Base-by-base conservation (phyloP, 2,113 vertebrate species). In the Malurus alboscapulatus region DNA sequence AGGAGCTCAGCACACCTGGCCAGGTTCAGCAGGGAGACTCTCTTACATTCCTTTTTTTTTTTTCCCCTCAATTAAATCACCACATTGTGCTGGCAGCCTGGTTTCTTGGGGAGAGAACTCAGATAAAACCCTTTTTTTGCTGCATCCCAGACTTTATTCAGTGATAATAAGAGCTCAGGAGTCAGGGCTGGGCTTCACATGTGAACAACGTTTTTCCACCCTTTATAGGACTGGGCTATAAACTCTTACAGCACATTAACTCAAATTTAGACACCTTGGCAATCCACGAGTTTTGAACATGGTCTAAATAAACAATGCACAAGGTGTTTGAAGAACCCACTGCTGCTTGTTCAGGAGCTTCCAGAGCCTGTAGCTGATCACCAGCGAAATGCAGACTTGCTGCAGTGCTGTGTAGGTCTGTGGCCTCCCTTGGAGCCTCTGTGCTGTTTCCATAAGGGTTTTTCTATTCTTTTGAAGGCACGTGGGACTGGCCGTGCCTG, bases 1-100 rank as follows among this genome's bases (percentile, higher is more conserved):
- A 58, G 55, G 57, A 40, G 74, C 40, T 63, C 38, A 38, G 38
- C 38, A 38, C 38, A 38, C 38, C 38, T 38, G 38, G 38, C 2
- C 2, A 0, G 4, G 2, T 13, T 3, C 1, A 32, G 27, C 2
- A 0, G 29, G 7, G 48, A 53, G 0, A 17, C 14, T n/a, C 25
- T 61, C 34, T 14, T 10, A 4, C 14, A 6, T 32, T 65, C 25
- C 3, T 1, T 36, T 7, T 29, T 34, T 30, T 40, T 50, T 50
- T n/a, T 17, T 10, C 15, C 42, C 1, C 36, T 69, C 26, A 21
- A 38, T 66, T 65, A 32, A 85, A 80, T 92, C 16, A 18, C 34
- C 22, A 1, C 3, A 8, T n/a, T 61, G 22, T 78, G 10, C n/a
- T 58, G 34, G 14, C 0, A 0, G 7, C 47, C n/a, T 3, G 7